Base-by-base conservation (phyloP, 2,797 vertebrate genomes). In the Perodicticus potto region DNA sequence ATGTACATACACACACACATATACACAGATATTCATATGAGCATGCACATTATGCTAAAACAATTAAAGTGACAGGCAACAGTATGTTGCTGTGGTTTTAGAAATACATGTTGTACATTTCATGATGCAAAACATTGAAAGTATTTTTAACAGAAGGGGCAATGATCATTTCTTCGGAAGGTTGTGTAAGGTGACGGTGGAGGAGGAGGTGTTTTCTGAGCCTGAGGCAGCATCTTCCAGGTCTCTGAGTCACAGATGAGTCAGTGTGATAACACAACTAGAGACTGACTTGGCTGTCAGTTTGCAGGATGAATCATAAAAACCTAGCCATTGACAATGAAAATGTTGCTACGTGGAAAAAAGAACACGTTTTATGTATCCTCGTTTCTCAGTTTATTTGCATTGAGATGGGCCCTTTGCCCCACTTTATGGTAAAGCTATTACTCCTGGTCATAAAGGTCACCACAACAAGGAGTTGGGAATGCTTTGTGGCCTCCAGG, bases 171-270 rank as follows among this genome's bases (percentile, higher is more conserved):
- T 92, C 87, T 89, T 55, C 45, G 32, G 65, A 72, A 95, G 76
- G 37, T 65, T 78, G 34, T 57, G 2, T 57, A 86, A 77, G 91
- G 67, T 81, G 43, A 55, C 69, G 57, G 27, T 43, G n/a, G 49
- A 53, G 57, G 78, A 92, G 86, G 84, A 22, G 59, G 45, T 87
- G 6, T 90, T 89, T 89, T 74, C 53, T 74, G 74, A 88, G 53
- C 25, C 45, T 1, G 2, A 22, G 74, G 70, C 74, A 53, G 45
- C 83, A 8, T 82, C 25, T 84, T 55, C 88, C 32, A 4, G 7
- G 16, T 74, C 29, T 72, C 83, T 96, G 91, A 96, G 73, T 93
- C 94, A 94, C 1, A 7, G 49, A 63, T 96, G 93, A 97, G 37
- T 96, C 96, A 96, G 88, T 96, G 87, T 88, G 78, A 86, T 87